These are phyloP conservation scores for Hippocampus barbouri DNA, from an alignment of 2,113 vertebrate species.

Conservation along the genomic window DNA sequence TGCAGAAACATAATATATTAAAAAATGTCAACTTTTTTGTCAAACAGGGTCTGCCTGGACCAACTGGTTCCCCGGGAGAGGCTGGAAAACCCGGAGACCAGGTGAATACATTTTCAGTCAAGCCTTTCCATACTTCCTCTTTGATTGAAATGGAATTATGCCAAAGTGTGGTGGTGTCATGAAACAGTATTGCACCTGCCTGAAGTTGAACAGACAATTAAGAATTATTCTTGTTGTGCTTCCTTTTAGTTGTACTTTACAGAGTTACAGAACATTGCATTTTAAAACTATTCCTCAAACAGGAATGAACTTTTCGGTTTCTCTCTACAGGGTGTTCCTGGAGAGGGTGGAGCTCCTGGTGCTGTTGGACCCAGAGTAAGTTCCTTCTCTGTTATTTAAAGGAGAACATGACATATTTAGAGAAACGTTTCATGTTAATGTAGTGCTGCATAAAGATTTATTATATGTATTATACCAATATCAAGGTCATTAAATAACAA, in stretches of 20 bases:
- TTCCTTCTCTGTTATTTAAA: slow-evolving; percentile 29
- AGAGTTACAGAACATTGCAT: neutral
- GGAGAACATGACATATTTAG: neutral
- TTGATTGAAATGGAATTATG: neutral
- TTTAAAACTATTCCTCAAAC: neutral
- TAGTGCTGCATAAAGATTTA: neutral
- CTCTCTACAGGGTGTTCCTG: slow-evolving; percentile 83
- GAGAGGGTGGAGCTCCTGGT: slow-evolving; percentile 87
- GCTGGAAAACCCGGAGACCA: slow-evolving; percentile 91
- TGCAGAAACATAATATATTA: neutral
- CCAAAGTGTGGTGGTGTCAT: neutral
- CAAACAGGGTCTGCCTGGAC: slow-evolving; percentile 88
- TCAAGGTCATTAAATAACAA: neutral
- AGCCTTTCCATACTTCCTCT: neutral
- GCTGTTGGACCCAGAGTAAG: slow-evolving; percentile 89
- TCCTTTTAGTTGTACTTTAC: neutral
- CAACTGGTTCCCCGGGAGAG: slow-evolving; percentile 88
- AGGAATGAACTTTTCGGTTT: slow-evolving; percentile 17
- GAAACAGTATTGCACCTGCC: neutral
- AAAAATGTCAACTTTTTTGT: slow-evolving; percentile 17
- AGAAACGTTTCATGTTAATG: neutral
- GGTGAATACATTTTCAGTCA: slow-evolving; percentile 66
- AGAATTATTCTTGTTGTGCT: neutral
- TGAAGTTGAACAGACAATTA: neutral
- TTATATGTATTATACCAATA: neutral